Evolutionary conservation across 2,113 vertebrate genomes (phyloP), one percentile per base, ranked within the genome.

Genomic region (Halcyon senegalensis): DNA sequence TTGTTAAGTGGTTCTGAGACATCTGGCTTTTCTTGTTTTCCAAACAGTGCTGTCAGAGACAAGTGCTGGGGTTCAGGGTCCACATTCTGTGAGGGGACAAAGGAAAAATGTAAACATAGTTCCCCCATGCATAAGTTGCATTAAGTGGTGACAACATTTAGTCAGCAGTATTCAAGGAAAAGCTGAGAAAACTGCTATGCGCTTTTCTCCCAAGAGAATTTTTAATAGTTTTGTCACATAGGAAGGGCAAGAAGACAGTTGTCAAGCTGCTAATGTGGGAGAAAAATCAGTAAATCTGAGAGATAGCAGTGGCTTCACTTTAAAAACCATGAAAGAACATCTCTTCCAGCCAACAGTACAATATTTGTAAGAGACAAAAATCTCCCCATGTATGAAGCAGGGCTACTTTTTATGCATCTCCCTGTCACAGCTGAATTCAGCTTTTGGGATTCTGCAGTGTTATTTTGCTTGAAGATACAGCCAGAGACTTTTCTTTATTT

Each of bases 41-140:
- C 99, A 91, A 99, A 99, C 44, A 99, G 98, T 1, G 98, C 97
- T 4, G 97, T 98, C 95, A 99, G 83, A 55, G 99, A 99, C 73
- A 99, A 87, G 91, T 98, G 96, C 39, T 98, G 99, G 25, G 98
- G 98, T 64, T 99, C 98, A 17, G 93, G 59, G 14, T 99, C 98
- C 60, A 35, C 67, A 13, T 96, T 98, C 99, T 99, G 97, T 3
- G 58, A 83, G 44, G 78, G 76, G n/a, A 96, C 56, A 92, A 84
- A 59, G 60, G 76, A 43, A 67, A 94, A 27, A 69, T 20, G 68
- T 88, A 28, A 96, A 72, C 13, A 2, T 1, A 16, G 58, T 2
- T 84, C 41, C 44, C 30, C 44, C 25, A 2, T 3, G 30, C 44
- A 2, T 14, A 28, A 81, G 46, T 77, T 39, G 33, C n/a, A 7